These are phyloP conservation scores for Bos javanicus DNA, from an alignment of 2,113 vertebrate species.

Conservation along the genomic window DNA sequence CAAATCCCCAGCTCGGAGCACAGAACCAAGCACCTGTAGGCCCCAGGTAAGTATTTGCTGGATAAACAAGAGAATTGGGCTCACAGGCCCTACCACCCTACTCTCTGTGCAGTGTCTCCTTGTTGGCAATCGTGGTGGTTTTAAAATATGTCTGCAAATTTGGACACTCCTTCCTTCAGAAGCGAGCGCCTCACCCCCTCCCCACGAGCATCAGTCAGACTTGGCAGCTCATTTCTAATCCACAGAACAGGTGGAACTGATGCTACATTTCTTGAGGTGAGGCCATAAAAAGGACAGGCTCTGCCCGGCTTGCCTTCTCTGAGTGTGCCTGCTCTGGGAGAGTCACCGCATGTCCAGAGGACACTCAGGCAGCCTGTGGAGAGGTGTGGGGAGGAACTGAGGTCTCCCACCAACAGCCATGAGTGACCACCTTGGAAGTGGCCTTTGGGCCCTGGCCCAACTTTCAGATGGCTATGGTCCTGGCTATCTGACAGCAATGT, in stretches of 20 bases:
- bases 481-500: background rate
- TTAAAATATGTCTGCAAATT: background rate
- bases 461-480: background rate
- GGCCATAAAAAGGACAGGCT: background rate
- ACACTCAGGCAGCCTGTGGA: background rate
- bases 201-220: background rate
- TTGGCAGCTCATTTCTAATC: background rate
- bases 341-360: background rate
- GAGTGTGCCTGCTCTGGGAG: background rate
- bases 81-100: background rate
- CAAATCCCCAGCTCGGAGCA: background rate
- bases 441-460: background rate
- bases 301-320: background rate
- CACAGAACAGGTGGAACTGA: background rate
- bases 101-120: background rate
- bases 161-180: background rate
- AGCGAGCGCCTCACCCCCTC: no score
- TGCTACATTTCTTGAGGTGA: fast-evolving
- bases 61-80: background rate
- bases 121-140: background rate
- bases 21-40: background rate
- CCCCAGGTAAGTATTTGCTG: background rate
- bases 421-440: background rate
- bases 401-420: background rate
- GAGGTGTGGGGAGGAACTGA: background rate